phyloP scores from a whole-genome alignment of 2,888 invertebrate species.

The Tromatobia lineatoria region DNA sequence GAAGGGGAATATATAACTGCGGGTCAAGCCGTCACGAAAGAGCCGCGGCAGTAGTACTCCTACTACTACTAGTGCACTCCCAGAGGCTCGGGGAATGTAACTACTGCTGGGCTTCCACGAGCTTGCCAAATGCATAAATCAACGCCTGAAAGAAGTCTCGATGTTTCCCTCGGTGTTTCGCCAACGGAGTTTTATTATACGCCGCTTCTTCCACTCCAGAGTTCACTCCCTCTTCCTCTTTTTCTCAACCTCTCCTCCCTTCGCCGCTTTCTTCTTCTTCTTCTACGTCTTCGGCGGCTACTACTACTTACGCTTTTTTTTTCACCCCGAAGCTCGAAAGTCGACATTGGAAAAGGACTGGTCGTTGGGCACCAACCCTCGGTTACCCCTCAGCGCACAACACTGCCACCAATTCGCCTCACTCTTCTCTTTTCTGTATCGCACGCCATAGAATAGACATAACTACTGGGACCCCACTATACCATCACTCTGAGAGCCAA shows the following conservation, averaged over 20 bases:
- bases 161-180: conserved; percentile 69
- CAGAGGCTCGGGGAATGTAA: conserved; percentile 51
- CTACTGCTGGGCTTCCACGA: conserved; percentile 49
- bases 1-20: conserved; percentile 47
- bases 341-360: conserved; percentile 52
- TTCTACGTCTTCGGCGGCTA: background rate
- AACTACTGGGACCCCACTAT: conserved; percentile 24
- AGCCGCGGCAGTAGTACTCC: conserved; percentile 47
- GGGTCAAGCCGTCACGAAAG: conserved; percentile 64
- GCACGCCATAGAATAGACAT: conserved; percentile 34
- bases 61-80: background rate
- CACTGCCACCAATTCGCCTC: background rate
- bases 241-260: conserved; percentile 10
- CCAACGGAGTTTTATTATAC: conserved; percentile 69
- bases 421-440: conserved; percentile 12
- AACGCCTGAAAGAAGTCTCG: conserved; percentile 70
- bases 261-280: conserved; percentile 32
- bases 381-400: background rate
- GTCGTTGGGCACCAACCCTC: conserved; percentile 29
- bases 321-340: conserved; percentile 42
- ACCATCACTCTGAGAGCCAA: conserved; percentile 9
- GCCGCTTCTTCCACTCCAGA: conserved; percentile 53
- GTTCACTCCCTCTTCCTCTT: conserved; percentile 19
- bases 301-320: conserved; percentile 18
- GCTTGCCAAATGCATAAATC: conserved; percentile 73